Evolutionary conservation across 2,888 invertebrate genomes (phyloP).

Genomic region (Rhabditophanes sp.): DNA sequence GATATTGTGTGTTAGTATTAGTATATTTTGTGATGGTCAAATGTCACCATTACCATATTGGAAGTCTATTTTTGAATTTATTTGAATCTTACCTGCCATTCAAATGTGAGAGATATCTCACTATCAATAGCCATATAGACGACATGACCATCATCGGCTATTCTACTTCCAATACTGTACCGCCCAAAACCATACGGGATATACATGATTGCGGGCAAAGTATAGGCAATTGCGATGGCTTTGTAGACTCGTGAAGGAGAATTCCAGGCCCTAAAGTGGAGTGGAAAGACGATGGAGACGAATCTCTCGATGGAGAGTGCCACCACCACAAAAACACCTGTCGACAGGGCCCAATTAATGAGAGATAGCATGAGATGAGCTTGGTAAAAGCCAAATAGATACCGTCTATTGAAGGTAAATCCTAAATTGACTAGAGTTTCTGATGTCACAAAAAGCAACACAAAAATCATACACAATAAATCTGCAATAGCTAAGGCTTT

Average conservation of each 20-base stretch:
- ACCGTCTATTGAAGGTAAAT: constrained; percentile 10
- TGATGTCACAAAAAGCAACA: constrained; percentile 31
- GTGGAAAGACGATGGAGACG: constrained; percentile 41
- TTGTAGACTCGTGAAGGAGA: constrained; percentile 26
- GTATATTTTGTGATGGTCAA: too few species aligned
- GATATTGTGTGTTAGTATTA: too few species aligned
- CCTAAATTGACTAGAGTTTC: constrained; percentile 25
- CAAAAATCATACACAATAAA: constrained; percentile 43
- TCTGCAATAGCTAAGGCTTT: constrained; percentile 33
- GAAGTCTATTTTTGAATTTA: constrained; percentile 4
- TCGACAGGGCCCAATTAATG: constrained; percentile 43
- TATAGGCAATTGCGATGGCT: constrained; percentile 34
- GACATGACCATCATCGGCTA: constrained; percentile 10
- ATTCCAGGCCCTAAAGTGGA: constrained; percentile 43
- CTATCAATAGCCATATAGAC: constrained; percentile 21
- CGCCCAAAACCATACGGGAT: constrained; percentile 38
- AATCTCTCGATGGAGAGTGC: constrained; percentile 40
- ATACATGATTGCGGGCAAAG: constrained; percentile 33
- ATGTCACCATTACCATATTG: too few species aligned
- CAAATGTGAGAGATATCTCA: constrained; percentile 28
- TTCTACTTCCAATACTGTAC: constrained; percentile 15
- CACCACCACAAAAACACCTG: constrained; percentile 40
- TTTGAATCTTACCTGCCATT: constrained; percentile 28
- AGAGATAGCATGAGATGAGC: constrained; percentile 39
- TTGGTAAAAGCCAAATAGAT: constrained; percentile 25